These are phyloP conservation scores for Crocallis elinguaria DNA, from an alignment of 2,888 invertebrate genomes.

Conservation along the genomic window DNA sequence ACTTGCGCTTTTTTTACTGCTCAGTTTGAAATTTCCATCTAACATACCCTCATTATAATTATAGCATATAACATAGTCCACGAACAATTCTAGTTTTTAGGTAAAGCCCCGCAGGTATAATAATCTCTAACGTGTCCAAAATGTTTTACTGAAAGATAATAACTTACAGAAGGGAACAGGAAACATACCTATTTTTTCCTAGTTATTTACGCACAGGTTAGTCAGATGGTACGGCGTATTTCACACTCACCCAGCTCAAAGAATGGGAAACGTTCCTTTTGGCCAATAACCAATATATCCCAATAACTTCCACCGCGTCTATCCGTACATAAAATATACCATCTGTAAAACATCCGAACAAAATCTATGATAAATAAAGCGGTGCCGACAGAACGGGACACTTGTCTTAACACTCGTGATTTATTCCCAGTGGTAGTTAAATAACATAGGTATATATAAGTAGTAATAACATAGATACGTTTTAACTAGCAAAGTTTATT, in stretches of 20 bases:
- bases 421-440: slow-evolving; percentile 10
- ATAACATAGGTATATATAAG: slow-evolving; percentile 2
- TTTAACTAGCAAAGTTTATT: background rate
- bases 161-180: too few species aligned
- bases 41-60: too few species aligned
- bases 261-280: background rate
- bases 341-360: slow-evolving; percentile 16
- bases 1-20: too few species aligned
- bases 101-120: too few species aligned
- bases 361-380: slow-evolving; percentile 16
- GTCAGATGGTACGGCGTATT: background rate
- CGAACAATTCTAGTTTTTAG: too few species aligned
- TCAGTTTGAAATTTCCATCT: too few species aligned
- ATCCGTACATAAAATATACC: slow-evolving; percentile 11
- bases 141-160: background rate
- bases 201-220: background rate
- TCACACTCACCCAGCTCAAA: background rate
- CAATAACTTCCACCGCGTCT: slow-evolving; percentile 9
- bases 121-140: background rate
- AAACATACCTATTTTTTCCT: too few species aligned
- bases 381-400: slow-evolving; percentile 16
- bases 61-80: too few species aligned
- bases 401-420: slow-evolving; percentile 10
- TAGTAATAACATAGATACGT: background rate
- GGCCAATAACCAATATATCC: background rate